Percentiles rank a stretch among this genome's conserved stretches.
phyloP scores from a whole-genome alignment of 2,113 vertebrate species.

The Neogobius melanostomus region DNA sequence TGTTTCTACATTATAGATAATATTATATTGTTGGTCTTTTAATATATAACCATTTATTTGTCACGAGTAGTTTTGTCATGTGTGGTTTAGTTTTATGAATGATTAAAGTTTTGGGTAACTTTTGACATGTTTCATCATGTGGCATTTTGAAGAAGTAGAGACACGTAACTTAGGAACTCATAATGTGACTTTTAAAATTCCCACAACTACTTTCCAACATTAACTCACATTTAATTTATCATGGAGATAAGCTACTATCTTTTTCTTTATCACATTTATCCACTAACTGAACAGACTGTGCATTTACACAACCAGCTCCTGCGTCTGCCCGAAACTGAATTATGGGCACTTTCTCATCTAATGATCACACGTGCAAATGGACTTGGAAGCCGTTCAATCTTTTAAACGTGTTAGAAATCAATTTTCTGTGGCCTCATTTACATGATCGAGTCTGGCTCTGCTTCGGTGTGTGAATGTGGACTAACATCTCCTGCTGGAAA shows the following conservation, averaged over 20 bases:
- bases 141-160: no score
- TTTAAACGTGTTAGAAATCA: constrained; percentile 2
- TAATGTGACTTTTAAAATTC: no score
- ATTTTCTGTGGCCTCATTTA: constrained; percentile 1
- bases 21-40: no score
- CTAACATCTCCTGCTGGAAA: background rate
- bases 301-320: background rate
- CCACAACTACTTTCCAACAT: background rate
- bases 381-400: background rate
- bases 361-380: background rate
- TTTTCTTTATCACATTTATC: background rate
- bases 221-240: background rate
- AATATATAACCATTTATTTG: no score
- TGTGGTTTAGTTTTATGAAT: no score
- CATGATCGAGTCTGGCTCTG: background rate
- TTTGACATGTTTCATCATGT: no score
- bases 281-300: background rate
- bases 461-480: background rate
- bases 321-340: background rate
- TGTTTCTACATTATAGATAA: no score
- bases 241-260: background rate
- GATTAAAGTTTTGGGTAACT: no score
- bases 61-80: no score
- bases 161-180: no score
- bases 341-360: background rate